These are phyloP conservation scores for Drepanosiphum platanoidis DNA, from an alignment of 2,888 invertebrate genomes.

Conservation along the genomic window DNA sequence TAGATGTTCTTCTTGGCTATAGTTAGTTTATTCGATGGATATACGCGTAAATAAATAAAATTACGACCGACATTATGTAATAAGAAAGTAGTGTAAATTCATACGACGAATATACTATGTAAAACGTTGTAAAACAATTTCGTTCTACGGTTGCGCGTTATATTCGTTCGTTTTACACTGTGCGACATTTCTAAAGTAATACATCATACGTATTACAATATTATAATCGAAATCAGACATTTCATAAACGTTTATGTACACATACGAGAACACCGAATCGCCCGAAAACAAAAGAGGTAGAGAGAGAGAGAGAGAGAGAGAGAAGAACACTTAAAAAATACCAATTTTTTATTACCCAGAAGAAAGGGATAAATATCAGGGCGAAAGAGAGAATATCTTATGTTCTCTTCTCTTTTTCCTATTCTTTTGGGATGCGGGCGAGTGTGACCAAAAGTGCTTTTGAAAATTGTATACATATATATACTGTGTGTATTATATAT, in stretches of 20 bases:
- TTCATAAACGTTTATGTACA: not conserved
- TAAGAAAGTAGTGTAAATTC: too few relatives aligned
- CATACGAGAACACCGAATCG: not conserved
- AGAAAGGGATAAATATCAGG: slow-evolving; percentile 18
- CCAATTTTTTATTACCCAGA: not conserved
- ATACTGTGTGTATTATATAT: too few relatives aligned
- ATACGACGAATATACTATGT: not conserved
- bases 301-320: not conserved
- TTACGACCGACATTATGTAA: too few relatives aligned
- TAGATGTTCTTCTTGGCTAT: too few relatives aligned
- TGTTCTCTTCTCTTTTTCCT: not conserved
- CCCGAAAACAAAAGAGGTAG: too few relatives aligned
- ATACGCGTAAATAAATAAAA: too few relatives aligned
- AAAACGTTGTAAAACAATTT: not conserved
- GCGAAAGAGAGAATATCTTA: not conserved
- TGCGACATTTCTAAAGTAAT: too few relatives aligned
- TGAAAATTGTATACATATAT: slow-evolving; percentile 10
- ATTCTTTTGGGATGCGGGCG: not conserved
- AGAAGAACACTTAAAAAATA: slow-evolving; percentile 15
- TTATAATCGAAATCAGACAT: not conserved
- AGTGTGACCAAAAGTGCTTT: slow-evolving; percentile 39
- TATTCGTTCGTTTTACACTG: not conserved
- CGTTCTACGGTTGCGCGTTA: not conserved
- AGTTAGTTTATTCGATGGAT: too few relatives aligned
- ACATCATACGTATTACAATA: not conserved